Evolutionary conservation across 2,113 vertebrate species (phyloP).

Genomic region (Nesoenas mayeri): DNA sequence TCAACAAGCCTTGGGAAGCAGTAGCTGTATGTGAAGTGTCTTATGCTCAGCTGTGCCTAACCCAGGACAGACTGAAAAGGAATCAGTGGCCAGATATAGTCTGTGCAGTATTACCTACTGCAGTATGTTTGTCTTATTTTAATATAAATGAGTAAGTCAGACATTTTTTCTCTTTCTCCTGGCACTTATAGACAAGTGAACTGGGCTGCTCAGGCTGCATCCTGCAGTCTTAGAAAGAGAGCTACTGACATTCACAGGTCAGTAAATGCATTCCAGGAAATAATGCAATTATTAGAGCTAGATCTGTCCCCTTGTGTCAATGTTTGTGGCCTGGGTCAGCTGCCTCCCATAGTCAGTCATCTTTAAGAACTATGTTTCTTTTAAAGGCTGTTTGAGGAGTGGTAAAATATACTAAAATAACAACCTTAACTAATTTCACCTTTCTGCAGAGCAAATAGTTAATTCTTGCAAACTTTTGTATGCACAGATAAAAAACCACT

Average conservation of each 20-base stretch:
- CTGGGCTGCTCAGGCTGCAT: background rate
- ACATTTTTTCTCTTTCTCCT: background rate
- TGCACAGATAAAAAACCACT: background rate
- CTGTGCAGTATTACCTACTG: background rate
- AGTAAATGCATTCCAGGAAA: background rate
- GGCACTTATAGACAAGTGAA: background rate
- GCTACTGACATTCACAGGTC: background rate
- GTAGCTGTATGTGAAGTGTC: background rate
- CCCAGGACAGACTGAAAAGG: background rate
- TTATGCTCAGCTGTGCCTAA: background rate
- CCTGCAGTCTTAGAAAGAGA: background rate
- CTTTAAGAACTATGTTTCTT: background rate
- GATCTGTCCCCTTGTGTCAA: background rate
- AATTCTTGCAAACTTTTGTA: background rate
- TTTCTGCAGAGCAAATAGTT: background rate
- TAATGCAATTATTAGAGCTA: background rate
- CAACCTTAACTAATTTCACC: background rate
- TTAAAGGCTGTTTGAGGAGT: background rate
- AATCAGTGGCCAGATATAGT: background rate
- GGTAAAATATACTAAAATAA: background rate
- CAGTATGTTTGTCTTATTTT: background rate
- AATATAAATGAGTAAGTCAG: background rate
- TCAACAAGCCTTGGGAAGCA: background rate
- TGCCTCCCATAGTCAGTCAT: background rate
- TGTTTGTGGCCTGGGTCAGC: background rate